Evolutionary conservation across 2,888 invertebrate genomes (phyloP), one percentile per base, ranked within the genome.

Genomic region (Leptarthrus brevirostris): DNA sequence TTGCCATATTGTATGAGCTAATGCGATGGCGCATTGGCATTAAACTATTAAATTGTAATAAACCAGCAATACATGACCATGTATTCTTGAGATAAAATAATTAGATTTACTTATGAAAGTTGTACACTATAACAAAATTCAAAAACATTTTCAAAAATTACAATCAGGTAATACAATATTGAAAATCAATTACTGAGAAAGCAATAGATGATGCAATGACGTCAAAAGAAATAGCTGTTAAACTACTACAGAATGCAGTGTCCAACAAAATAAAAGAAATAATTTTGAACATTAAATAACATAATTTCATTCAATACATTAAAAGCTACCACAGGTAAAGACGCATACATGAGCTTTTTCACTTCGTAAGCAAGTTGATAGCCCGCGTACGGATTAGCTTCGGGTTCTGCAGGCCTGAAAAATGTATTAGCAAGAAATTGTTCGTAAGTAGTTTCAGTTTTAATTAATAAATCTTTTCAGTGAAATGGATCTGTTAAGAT

Each of bases 351-450:
- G 92, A 97, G 95, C 91, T 97, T 97, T 94, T 97, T 97, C 91
- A 97, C 97, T 95, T 97, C 97, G 92, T 97, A 97, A 91, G 97
- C 96, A 89, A 97, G 95, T 90, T 97, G 96, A 90, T 96, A 96
- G 90, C 96, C 96, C 90, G 95, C 94, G 90, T 95, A 96, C 90
- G 93, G 93, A 87, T 93, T 92, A 90, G 95, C 94, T 90, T 95
- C 92, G 87, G 89, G 93, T 85, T 91, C 92, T 86, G 90, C 89
- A 88, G 90, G 90, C 94, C 94, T 95, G 93, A 89, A 93, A 94
- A 85, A 84, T 89, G 88, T 91, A 91, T 88, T 86, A 90, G 87
- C 49, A 91, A 69, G 49, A 69, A 20, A 69, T 52, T 40, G 77
- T 76, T 76, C 81, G 81, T 79, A 56, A 47, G 54, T 75, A 64